Conservation (phyloP, 1,140 invertebrate species). For the Drosophila azteca region DNA sequence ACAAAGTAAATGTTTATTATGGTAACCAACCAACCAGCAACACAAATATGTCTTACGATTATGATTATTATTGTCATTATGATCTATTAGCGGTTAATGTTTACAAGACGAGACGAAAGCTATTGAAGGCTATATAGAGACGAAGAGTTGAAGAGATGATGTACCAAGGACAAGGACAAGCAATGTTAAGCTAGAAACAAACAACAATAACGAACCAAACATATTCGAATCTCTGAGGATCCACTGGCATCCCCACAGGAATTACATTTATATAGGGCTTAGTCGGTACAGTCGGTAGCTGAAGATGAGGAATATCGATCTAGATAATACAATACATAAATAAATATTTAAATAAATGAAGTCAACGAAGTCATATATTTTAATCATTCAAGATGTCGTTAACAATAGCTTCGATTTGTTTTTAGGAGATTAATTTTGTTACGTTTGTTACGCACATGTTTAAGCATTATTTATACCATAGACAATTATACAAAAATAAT, state of each 20-base stretch:
- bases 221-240: slow-evolving; percentile 31
- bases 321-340: slow-evolving; percentile 42
- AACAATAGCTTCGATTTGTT: slow-evolving; percentile 38
- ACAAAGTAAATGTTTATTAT: slow-evolving; percentile 77
- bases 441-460: slow-evolving; percentile 72
- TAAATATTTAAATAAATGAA: slow-evolving; percentile 38
- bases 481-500: slow-evolving; percentile 56
- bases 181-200: slow-evolving; percentile 40
- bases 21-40: slow-evolving; percentile 9
- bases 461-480: slow-evolving; percentile 71
- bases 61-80: slow-evolving; percentile 56
- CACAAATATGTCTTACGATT: slow-evolving; percentile 41
- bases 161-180: slow-evolving; percentile 41
- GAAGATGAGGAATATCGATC: slow-evolving; percentile 36
- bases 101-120: slow-evolving; percentile 28
- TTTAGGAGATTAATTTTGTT: slow-evolving; percentile 12
- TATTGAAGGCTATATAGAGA: not conserved
- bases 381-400: slow-evolving; percentile 13
- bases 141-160: slow-evolving; percentile 9
- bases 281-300: slow-evolving; percentile 41
- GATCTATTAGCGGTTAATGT: slow-evolving; percentile 70
- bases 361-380: slow-evolving; percentile 48
- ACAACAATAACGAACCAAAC: slow-evolving; percentile 43
- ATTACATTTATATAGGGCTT: slow-evolving; percentile 25
- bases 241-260: slow-evolving; percentile 1